Base-by-base conservation (phyloP, 30 jellyfish, hydroid and myxozoan species). In the Haliclystus octoradiatus region DNA sequence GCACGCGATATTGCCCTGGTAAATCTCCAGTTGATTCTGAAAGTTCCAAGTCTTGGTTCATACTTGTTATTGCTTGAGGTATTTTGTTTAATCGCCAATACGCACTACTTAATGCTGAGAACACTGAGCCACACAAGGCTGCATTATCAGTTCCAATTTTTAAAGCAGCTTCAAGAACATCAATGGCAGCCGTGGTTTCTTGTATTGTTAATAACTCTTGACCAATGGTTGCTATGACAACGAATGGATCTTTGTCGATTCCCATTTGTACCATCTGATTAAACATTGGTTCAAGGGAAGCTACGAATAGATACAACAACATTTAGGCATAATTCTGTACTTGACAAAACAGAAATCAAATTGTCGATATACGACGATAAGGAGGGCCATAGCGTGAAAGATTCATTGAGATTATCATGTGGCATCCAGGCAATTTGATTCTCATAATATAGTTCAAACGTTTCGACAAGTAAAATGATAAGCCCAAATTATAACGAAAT, bases 1-100 rank as follows among this genome's bases (percentile, higher is more conserved):
- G 98, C n/a, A 89, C 95, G 28, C 98, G 77, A 35, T 94, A 89
- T 33, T 69, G 84, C 2, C 95, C 98, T 3, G 84, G 33, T 5
- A 66, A 68, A 63, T 89, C 94, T 13, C 75, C 49, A 4, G 72
- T 79, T 64, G 68, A 80, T 79, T 89, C 93, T 33, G 82, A 93
- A 64, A 82, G 52, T 13, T 82, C 30, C 68, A 89, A 70, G 63
- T 89, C 98, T 9, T 89, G 95, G 46, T 89, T 92, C 98, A 89
- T 89, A 52, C 62, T 78, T n/a, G 83, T 91, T 82, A 82, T 50
- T 24, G 95, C 95, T 14, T 86, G 82, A 61, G 80, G 75, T 2
- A 81, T 77, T 67, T 89, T 82, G 29, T 88, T 94, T 3, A 81
- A 57, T 52, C 80, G 80, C 98, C 98, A 89, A 46, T 89, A 89